Base-by-base conservation (phyloP, 2,888 invertebrate genomes). In the Hydraecia micacea region DNA sequence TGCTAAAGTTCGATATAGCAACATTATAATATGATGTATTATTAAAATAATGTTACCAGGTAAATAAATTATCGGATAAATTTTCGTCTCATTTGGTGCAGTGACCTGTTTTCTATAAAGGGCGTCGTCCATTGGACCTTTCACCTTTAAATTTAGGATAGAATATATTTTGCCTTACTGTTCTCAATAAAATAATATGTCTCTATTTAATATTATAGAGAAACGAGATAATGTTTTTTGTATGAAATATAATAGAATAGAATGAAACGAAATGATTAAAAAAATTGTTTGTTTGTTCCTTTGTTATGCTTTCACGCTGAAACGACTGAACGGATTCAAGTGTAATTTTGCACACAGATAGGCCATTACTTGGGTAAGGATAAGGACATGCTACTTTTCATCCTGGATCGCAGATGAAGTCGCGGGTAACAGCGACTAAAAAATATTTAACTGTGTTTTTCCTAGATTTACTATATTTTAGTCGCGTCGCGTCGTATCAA, bases 81-180 rank as follows among this genome's bases (percentile, higher is more conserved):
- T 74, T 73, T 76, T 76, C 36, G 72, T 81, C 58, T 76, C 55
- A 60, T 79, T 71, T 7, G 60, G 81, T 78, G 74, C 81, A 80
- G n/a, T 88, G 88, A 86, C 87, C 88, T 84, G 79, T 65, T 86
- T 87, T 74, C 39, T 77, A 42, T 70, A 66, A 79, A 85, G 79
- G 82, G 68, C 72, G 36, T 42, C 67, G 67, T 36, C n/a, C 58
- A 69, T 52, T 49, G 52, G 25, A 69, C 46, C 69, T 77, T 39
- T 85, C 52, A 83, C 78, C 86, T 85, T 87, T 83, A 73, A 60
- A 72, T 87, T 87, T 65, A 25, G 13, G 46, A 66, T 42, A 36
- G 9, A 73, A 73, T 49, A 70, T 42, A 62, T 60, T 65, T 32
- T 13, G 2, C 36, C 65, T 60, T 18, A 32, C 28, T 73, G 32